Evolutionary conservation across 2,888 invertebrate genomes (phyloP), one percentile per base, ranked within the genome.

Genomic region (Mythimna impura): DNA sequence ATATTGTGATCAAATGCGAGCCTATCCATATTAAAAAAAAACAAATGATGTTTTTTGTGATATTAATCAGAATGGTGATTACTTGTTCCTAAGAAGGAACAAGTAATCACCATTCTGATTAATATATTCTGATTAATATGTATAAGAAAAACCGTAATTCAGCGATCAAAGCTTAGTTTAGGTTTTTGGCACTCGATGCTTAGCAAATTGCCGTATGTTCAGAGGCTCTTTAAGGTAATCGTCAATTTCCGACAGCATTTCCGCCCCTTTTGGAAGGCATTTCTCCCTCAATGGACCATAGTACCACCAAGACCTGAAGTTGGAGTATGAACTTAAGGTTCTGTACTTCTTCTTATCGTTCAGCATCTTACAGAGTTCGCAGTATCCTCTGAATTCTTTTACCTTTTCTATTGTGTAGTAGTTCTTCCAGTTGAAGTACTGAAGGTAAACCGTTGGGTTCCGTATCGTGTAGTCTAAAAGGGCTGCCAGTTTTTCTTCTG

Each of bases 261-360:
- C 89, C 0, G 89, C 84, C 0, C 93, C 91, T 82, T 86, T 89
- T 0, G 91, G 91, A 0, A 80, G 80, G 25, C 92, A 92, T 57
- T 81, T 88, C 0, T 87, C 75, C 1, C 76, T 82, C 25, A 93
- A 64, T 0, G 88, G 78, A 0, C 90, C 91, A 4, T 79, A 73
- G 50, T 89, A 91, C 95, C 95, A 95, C 95, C 95, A 95, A 2
- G 86, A 86, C 20, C 95, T 90, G 10, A 95, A 93, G 0, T 81
- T 71, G 5, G 80, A 83, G 55, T 93, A 92, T 0, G 80, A 77
- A 25, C 87, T 91, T 1, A 72, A 70, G 0, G 43, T 77, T 0
- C 73, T 60, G 54, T 89, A 80, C 58, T 81, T 86, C 0, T 73
- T 78, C 2, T 81, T 74, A 63, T 92, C 85, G 73, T 95, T 93